Base-by-base conservation (phyloP, 2,888 invertebrate species). In the Agonopterix subpropinquella region DNA sequence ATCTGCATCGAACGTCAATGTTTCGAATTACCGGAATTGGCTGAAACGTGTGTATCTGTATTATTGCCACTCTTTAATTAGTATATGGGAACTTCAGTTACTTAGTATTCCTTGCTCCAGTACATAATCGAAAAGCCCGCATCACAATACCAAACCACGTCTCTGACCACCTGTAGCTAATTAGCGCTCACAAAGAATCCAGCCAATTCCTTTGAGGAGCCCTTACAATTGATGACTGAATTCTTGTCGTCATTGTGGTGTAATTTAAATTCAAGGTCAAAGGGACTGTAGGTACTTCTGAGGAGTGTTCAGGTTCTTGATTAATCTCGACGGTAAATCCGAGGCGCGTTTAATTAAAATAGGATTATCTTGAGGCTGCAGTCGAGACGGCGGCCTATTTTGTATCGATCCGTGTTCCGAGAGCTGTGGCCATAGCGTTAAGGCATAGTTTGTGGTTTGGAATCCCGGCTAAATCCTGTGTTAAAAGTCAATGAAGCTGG, bases 291-390 rank as follows among this genome's bases (percentile, higher is more conserved):
- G 42, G 11, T 42, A 13, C 11, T 11, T 42, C 11, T 39, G 11
- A 42, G 36, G 4, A 47, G 48, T 49, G 49, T 45, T 48, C 47
- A 65, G 66, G 67, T 64, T 71, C 70, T 73, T 71, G 75, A 79
- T 80, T 79, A 80, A 80, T 79, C 77, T 69, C 59, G 62, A 59
- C 65, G 68, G 69, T 66, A 65, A 70, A 75, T 71, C 68, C 68
- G 64, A 71, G 65, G 61, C 65, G 61, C 60, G 64, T 80, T 78
- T 80, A 82, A 82, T 82, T 82, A 82, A 80, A 80, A 75, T 73
- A 67, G 75, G 79, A 82, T 82, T 79, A 82, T 74, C 66, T 73
- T 58, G 65, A 67, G 73, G 70, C 64, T 67, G 70, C 73, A 69
- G 61, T 28, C 28, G 28, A 55, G 64, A 61, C 45, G 11, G 46